A percentile compares a stretch with the other conserved stretches of the same genome.
phyloP scores from a whole-genome alignment of 2,888 invertebrate genomes.

The Eugnorisma glareosa region DNA sequence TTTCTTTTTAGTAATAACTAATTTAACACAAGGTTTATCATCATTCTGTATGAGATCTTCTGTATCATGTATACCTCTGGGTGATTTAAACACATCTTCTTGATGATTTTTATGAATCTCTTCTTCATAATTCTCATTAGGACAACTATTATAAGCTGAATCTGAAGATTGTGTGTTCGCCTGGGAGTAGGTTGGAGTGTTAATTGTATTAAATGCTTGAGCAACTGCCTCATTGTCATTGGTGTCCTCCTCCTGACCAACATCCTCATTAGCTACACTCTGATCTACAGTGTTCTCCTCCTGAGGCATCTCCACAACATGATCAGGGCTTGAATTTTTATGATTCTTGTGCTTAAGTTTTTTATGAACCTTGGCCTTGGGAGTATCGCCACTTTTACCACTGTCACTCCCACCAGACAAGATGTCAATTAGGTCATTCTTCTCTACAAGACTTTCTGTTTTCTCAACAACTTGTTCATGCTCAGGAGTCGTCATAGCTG shows the following conservation, averaged over 20 bases:
- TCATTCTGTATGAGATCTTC: constrained; percentile 82
- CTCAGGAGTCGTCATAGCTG: constrained; percentile 71
- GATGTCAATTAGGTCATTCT: constrained; percentile 82
- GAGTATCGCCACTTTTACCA: constrained; percentile 75
- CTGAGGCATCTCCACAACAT: constrained; percentile 66
- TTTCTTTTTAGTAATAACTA: constrained; percentile 95
- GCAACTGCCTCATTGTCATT: constrained; percentile 68
- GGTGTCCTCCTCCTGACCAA: constrained; percentile 71
- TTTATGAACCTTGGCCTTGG: constrained; percentile 79
- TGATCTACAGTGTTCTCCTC: constrained; percentile 65
- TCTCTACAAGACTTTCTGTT: constrained; percentile 76
- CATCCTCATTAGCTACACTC: constrained; percentile 66
- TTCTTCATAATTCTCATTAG: constrained; percentile 86
- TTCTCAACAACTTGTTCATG: constrained; percentile 74
- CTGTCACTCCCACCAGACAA: constrained; percentile 79
- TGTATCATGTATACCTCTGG: constrained; percentile 78
- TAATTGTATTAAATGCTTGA: constrained; percentile 74
- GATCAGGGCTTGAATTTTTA: constrained; percentile 80
- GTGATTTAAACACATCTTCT: constrained; percentile 88
- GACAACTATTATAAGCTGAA: constrained; percentile 87
- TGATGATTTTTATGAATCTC: constrained; percentile 82
- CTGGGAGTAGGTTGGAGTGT: constrained; percentile 78
- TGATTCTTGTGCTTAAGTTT: constrained; percentile 81
- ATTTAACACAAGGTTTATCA: constrained; percentile 91
- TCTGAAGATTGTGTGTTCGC: constrained; percentile 83